Percentiles rank a stretch among this genome's conserved stretches.
phyloP scores from a whole-genome alignment of 2,797 vertebrate genomes.

The Peromyscus nudipes region DNA sequence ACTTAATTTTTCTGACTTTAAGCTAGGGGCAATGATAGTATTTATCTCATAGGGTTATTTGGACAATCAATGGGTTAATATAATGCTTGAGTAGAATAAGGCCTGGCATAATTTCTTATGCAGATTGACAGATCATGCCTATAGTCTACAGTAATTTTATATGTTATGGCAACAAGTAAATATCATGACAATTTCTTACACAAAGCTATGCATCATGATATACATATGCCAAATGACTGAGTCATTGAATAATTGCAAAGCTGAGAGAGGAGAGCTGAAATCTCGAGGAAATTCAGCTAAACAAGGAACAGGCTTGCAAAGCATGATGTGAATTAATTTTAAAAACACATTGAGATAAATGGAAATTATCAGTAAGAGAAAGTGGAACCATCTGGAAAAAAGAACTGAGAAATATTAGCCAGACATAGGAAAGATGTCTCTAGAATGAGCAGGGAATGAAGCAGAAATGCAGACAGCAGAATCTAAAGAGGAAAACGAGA shows the following conservation, averaged over 20 bases:
- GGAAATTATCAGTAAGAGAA: slow-evolving; percentile 67
- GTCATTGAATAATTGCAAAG: background rate
- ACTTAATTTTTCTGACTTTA: background rate
- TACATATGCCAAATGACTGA: background rate
- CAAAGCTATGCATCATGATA: background rate
- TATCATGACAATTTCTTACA: slow-evolving; percentile 26
- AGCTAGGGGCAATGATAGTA: background rate
- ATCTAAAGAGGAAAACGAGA: background rate
- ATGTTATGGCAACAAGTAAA: slow-evolving; percentile 68
- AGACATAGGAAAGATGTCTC: background rate
- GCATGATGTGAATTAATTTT: slow-evolving; percentile 53
- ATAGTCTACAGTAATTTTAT: slow-evolving; percentile 61
- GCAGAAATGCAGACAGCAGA: background rate
- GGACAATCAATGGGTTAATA: background rate
- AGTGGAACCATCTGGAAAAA: slow-evolving; percentile 71
- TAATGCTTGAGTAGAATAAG: background rate
- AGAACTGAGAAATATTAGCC: slow-evolving; percentile 38
- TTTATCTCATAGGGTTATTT: background rate
- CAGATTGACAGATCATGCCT: slow-evolving; percentile 12
- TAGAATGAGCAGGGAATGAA: slow-evolving; percentile 24
- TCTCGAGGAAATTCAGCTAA: background rate
- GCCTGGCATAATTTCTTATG: background rate
- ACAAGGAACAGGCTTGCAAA: slow-evolving; percentile 41
- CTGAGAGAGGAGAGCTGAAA: background rate
- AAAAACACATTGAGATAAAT: slow-evolving; percentile 72